These are phyloP conservation scores for Palythoa grandiflora DNA, from an alignment of 92 coral and sea anemone genomes.

Conservation along the genomic window DNA sequence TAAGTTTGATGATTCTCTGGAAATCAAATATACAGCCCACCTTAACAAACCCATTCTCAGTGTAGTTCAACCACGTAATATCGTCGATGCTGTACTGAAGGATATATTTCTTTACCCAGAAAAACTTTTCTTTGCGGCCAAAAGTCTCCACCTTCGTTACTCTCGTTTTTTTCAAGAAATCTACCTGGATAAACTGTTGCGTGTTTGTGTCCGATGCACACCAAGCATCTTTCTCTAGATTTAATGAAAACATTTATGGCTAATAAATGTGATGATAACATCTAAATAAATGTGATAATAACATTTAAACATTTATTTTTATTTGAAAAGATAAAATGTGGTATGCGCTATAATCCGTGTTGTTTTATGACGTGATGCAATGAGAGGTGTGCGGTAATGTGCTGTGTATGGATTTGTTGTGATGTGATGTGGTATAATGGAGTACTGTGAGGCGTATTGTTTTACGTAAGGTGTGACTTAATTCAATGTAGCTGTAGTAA, in stretches of 20 bases:
- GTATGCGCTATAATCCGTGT: not conserved
- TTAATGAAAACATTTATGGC: not conserved
- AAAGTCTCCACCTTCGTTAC: constrained; percentile 67
- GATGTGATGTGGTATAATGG: not conserved
- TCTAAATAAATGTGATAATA: not conserved
- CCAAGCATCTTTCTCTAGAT: constrained; percentile 71
- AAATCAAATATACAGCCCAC: constrained; percentile 22
- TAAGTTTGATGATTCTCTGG: not conserved
- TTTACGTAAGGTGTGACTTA: not conserved
- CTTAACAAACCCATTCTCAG: constrained; percentile 78
- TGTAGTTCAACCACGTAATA: constrained; percentile 71
- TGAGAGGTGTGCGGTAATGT: not conserved
- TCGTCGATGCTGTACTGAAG: constrained; percentile 81
- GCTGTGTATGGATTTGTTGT: not conserved
- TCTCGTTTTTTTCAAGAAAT: constrained; percentile 69
- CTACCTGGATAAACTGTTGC: constrained; percentile 70
- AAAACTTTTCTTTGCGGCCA: constrained; percentile 64
- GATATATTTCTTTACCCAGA: constrained; percentile 73
- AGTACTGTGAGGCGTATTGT: not conserved
- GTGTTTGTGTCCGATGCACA: constrained; percentile 61
- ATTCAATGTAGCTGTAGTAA: not conserved
- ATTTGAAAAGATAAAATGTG: not conserved
- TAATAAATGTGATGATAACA: not conserved
- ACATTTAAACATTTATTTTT: not conserved
- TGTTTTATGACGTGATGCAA: not conserved